Base-by-base conservation (phyloP, 1,140 invertebrate species). In the Copidosoma floridanum region DNA sequence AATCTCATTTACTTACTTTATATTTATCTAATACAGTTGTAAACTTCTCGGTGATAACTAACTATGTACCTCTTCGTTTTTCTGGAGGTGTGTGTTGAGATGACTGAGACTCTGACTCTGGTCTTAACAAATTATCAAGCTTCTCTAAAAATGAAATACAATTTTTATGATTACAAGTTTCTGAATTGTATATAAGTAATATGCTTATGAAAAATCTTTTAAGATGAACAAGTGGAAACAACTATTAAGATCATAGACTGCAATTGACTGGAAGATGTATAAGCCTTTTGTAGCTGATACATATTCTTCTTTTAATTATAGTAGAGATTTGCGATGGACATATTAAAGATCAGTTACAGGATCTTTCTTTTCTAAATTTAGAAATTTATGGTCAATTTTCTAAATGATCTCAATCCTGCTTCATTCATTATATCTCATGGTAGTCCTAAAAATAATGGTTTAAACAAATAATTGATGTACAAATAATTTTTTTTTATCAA, bases 21-120 rank as follows among this genome's bases (percentile, higher is more conserved):
- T 61, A 65, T 51, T 61, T 65, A 57, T 70, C 67, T 44, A 68
- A 58, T 14, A 46, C 59, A 18, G 57, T 44, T 14, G n/a, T n/a
- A n/a, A n/a, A n/a, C n/a, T n/a, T n/a, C n/a, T n/a, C n/a, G n/a
- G n/a, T n/a, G n/a, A n/a, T 61, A 35, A 67, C 37, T 27, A 58
- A 11, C 50, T 41, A 41, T 29, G 41, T 43, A 5, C 24, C 44
- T 29, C 4, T 56, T 46, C 53, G 41, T 35, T 35, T 35, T 35
- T 35, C 32, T 35, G 32, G 32, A 12, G n/a, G n/a, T n/a, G n/a
- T n/a, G n/a, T n/a, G n/a, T n/a, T n/a, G n/a, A n/a, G n/a, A n/a
- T n/a, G n/a, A n/a, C n/a, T n/a, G n/a, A n/a, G n/a, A n/a, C n/a
- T n/a, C n/a, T n/a, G n/a, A n/a, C n/a, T n/a, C n/a, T n/a, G n/a